Percentiles rank a stretch among this genome's conserved stretches.
Conservation (phyloP, 2,888 invertebrate species). For the Drosophila tanythrix region DNA sequence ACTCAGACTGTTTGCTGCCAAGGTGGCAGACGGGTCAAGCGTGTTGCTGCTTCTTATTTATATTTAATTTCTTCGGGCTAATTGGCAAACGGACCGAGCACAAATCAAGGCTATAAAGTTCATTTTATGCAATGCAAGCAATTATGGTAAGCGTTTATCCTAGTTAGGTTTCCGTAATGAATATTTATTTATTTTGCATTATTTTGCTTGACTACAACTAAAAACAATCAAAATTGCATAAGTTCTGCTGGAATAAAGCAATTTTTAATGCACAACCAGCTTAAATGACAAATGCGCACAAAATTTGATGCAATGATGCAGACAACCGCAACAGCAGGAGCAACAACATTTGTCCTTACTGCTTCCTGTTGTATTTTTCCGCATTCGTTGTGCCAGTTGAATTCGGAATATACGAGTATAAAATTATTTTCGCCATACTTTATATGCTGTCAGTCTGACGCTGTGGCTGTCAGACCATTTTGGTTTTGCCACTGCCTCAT, state of each 20-base stretch:
- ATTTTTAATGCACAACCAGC: conserved; percentile 41
- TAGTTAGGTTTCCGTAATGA: not conserved
- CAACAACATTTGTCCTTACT: conserved; percentile 16
- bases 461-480: conserved; percentile 1
- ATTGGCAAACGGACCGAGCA: conserved; percentile 29
- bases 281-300: conserved; percentile 37
- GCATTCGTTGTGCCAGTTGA: conserved; percentile 12
- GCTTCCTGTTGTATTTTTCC: conserved; percentile 21
- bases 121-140: not conserved
- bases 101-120: conserved; percentile 26
- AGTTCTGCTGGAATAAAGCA: not conserved
- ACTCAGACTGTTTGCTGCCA: conserved; percentile 19
- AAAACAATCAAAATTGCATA: conserved; percentile 34
- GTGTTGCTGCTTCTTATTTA: conserved; percentile 54
- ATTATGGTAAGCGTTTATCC: not conserved
- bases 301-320: conserved; percentile 25
- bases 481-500: conserved; percentile 39
- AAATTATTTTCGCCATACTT: conserved; percentile 26
- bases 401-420: conserved; percentile 3
- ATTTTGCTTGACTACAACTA: not conserved
- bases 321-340: conserved; percentile 6
- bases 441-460: conserved; percentile 3
- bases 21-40: conserved; percentile 68
- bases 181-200: conserved; percentile 1
- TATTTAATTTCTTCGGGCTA: conserved; percentile 57